Conservation (phyloP, 2,888 invertebrate genomes). For the Drosophila recens region DNA sequence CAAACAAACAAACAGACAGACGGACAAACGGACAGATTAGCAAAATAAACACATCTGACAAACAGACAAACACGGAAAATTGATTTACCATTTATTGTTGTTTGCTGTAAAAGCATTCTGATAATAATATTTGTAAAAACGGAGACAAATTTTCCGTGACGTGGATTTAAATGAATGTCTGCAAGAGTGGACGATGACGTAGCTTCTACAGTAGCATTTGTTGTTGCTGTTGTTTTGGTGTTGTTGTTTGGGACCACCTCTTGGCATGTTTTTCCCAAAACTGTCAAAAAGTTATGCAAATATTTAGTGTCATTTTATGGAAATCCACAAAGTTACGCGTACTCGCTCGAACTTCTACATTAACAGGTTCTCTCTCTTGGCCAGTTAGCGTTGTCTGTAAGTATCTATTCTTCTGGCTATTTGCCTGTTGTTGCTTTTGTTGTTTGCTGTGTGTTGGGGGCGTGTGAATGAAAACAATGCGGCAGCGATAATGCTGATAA, state of each 20-base stretch:
- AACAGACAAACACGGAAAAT: constrained; percentile 41
- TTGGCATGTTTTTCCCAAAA: constrained; percentile 75
- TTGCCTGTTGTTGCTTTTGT: constrained; percentile 13
- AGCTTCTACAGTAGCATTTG: constrained; percentile 17
- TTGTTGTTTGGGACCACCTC: constrained; percentile 61
- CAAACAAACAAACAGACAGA: constrained; percentile 24
- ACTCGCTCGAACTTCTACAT: constrained; percentile 5
- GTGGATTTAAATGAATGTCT: constrained; percentile 40
- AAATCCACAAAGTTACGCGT: constrained; percentile 51
- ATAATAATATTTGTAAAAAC: constrained; percentile 27
- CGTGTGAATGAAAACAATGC: constrained; percentile 82
- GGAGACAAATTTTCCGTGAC: constrained; percentile 62
- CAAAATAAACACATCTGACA: constrained; percentile 18
- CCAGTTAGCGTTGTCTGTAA: constrained; percentile 35
- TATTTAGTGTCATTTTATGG: constrained; percentile 68
- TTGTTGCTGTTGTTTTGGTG: constrained; percentile 9
- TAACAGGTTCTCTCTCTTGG: constrained; percentile 18
- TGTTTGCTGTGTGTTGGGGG: constrained; percentile 70
- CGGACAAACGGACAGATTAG: constrained; percentile 20
- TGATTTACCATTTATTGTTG: constrained; percentile 66
- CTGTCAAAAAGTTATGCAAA: constrained; percentile 79
- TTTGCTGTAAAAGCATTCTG: constrained; percentile 53
- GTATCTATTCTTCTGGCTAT: constrained; percentile 20
- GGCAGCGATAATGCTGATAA: constrained; percentile 75
- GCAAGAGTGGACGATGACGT: constrained; percentile 48